Evolutionary conservation across 1,140 invertebrate genomes (phyloP).

Genomic region (Pseudoatta argentina): DNA sequence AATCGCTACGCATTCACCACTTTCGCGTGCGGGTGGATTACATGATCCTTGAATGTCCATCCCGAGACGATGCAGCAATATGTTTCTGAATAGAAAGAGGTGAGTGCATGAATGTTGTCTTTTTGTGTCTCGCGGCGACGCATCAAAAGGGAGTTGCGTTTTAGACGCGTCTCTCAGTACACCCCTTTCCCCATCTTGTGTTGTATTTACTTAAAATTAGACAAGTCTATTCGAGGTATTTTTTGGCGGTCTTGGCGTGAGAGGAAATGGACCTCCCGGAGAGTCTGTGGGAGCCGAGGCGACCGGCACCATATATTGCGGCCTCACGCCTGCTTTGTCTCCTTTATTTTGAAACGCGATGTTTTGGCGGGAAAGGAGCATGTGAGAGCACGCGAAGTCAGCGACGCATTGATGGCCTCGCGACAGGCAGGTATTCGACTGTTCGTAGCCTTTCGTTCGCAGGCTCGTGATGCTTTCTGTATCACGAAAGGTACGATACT

Average conservation of each 20-base stretch:
- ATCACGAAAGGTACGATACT: not conserved
- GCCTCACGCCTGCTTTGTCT: not conserved
- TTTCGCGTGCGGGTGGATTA: not conserved
- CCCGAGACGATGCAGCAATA: slow-evolving; percentile 65
- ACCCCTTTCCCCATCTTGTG: not conserved
- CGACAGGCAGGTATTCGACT: not conserved
- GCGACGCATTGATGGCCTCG: not conserved
- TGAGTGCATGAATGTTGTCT: slow-evolving; percentile 48
- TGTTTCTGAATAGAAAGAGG: slow-evolving; percentile 56
- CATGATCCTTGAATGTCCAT: not conserved
- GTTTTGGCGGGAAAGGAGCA: slow-evolving; percentile 26
- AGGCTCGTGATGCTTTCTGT: not conserved
- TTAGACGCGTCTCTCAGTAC: not conserved
- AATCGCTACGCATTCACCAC: slow-evolving; percentile 37
- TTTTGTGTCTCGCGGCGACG: not conserved
- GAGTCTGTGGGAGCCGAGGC: not conserved
- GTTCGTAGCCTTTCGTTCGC: not conserved
- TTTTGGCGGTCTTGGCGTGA: not conserved
- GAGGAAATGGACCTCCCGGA: not conserved
- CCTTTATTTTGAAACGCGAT: not conserved
- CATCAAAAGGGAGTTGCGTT: not conserved
- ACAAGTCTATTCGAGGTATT: not conserved
- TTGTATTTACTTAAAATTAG: slow-evolving; percentile 17
- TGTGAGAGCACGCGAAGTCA: not conserved
- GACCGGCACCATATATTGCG: not conserved